Percentiles rank a stretch among this genome's conserved stretches.
These are phyloP conservation scores for Sula dactylatra DNA, from an alignment of 2,113 vertebrate species.

Conservation along the genomic window DNA sequence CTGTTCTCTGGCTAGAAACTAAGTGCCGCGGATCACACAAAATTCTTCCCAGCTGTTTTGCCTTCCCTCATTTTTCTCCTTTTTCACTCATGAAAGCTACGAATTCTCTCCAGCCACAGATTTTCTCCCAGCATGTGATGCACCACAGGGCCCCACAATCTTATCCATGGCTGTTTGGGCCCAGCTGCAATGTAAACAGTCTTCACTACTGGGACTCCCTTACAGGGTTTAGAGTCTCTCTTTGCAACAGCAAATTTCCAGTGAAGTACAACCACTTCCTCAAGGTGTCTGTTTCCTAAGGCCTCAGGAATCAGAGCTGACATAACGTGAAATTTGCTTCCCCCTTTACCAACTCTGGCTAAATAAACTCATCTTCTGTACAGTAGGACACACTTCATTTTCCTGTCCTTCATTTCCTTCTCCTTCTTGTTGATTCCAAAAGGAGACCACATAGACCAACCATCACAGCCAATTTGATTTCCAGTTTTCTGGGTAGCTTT, in stretches of 20 bases:
- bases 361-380: slow-evolving; percentile 15
- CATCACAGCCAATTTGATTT: slow-evolving; percentile 25
- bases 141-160: background rate
- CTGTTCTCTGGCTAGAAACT: background rate
- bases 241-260: background rate
- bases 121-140: background rate
- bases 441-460: slow-evolving; percentile 6
- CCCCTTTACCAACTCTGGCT: background rate
- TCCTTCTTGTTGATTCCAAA: slow-evolving; percentile 6
- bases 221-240: background rate
- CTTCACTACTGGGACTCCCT: background rate
- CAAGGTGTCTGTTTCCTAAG: background rate
- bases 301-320: slow-evolving; percentile 1
- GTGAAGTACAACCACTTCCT: background rate
- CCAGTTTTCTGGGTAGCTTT: slow-evolving; percentile 35
- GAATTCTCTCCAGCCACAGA: background rate
- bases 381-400: background rate
- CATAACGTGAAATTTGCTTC: background rate
- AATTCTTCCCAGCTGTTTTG: slow-evolving; percentile 12
- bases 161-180: background rate
- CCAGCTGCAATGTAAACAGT: background rate
- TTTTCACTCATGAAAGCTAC: background rate
- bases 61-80: background rate
- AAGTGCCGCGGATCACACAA: background rate
- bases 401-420: background rate